Percentiles rank a stretch among this genome's conserved stretches.
phyloP scores from a whole-genome alignment of 1,140 invertebrate species.

The Meloidogyne floridensis region DNA sequence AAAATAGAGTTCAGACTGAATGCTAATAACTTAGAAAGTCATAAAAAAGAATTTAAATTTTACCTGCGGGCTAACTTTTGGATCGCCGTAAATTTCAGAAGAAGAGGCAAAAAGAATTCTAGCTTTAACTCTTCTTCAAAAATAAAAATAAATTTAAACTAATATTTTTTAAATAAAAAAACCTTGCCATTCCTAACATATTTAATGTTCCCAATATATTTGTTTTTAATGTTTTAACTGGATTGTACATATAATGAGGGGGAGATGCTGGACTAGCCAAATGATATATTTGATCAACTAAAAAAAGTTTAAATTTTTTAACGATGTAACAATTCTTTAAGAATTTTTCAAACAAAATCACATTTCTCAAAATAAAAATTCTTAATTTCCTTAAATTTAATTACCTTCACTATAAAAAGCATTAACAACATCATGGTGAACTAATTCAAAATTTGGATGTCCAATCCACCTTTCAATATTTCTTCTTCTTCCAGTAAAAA shows the following conservation, averaged over 20 bases:
- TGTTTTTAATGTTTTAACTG: conserved; percentile 98
- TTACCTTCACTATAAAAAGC: conserved; percentile 86
- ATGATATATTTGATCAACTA: conserved; percentile 97
- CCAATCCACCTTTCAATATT: conserved; percentile 99
- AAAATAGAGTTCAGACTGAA: conserved; percentile 76
- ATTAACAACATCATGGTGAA: conserved; percentile 98
- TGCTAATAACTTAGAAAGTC: background rate
- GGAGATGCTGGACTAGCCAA: conserved; percentile 96
- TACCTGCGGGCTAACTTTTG: conserved; percentile 90
- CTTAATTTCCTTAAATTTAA: background rate
- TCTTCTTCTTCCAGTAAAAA: conserved; percentile 82
- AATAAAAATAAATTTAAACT: conserved; percentile 11
- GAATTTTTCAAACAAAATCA: background rate
- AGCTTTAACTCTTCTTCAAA: conserved; percentile 81
- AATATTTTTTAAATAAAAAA: conserved; percentile 30
- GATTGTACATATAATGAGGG: conserved; percentile 99
- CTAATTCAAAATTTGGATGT: conserved; percentile 96
- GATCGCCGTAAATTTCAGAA: conserved; percentile 97
- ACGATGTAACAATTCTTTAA: no score
- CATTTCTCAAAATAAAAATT: background rate
- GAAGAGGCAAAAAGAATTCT: conserved; percentile 93
- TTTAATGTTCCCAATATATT: conserved; percentile 99
- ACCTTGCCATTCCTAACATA: conserved; percentile 79
- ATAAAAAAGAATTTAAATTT: conserved; percentile 70
- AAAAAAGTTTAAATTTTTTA: conserved; percentile 35